Evolutionary conservation across 2,888 invertebrate species (phyloP).

Genomic region (Sinhomidia bicolor): DNA sequence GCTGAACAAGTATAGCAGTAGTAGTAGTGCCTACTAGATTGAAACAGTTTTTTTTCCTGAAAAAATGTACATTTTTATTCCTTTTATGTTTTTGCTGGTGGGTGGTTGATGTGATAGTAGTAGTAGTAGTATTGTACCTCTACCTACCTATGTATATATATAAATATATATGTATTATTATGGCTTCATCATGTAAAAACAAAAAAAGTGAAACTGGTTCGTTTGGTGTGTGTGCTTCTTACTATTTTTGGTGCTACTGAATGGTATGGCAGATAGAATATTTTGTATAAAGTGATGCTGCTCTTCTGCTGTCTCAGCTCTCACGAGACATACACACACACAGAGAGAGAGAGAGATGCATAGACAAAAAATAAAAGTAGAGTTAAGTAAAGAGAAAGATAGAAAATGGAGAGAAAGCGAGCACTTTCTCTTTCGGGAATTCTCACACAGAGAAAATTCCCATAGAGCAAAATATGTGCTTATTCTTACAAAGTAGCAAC

Average conservation of each 20-base stretch:
- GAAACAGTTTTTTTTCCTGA: not conserved
- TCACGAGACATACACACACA: too few relatives aligned
- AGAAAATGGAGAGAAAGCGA: slow-evolving; percentile 30
- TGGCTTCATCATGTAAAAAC: slow-evolving; percentile 27
- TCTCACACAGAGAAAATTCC: slow-evolving; percentile 15
- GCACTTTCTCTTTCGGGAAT: slow-evolving; percentile 26
- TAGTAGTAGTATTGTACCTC: not conserved
- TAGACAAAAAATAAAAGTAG: not conserved
- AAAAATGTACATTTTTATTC: slow-evolving; percentile 32
- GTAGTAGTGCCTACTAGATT: not conserved
- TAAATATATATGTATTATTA: not conserved
- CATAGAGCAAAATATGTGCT: not conserved
- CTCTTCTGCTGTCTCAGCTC: slow-evolving; percentile 20
- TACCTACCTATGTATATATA: not conserved
- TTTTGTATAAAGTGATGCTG: not conserved
- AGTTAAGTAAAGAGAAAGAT: not conserved
- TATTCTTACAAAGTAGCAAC: not conserved
- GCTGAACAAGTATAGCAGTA: not conserved
- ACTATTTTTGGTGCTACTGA: not conserved
- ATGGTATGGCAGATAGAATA: not conserved
- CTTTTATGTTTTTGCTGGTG: slow-evolving; percentile 16
- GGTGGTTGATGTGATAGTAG: not conserved
- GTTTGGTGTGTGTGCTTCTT: not conserved
- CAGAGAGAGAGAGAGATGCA: not conserved
- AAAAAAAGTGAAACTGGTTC: not conserved